Evolutionary conservation across 2,888 invertebrate genomes (phyloP).

Genomic region (Hetaerina titia): DNA sequence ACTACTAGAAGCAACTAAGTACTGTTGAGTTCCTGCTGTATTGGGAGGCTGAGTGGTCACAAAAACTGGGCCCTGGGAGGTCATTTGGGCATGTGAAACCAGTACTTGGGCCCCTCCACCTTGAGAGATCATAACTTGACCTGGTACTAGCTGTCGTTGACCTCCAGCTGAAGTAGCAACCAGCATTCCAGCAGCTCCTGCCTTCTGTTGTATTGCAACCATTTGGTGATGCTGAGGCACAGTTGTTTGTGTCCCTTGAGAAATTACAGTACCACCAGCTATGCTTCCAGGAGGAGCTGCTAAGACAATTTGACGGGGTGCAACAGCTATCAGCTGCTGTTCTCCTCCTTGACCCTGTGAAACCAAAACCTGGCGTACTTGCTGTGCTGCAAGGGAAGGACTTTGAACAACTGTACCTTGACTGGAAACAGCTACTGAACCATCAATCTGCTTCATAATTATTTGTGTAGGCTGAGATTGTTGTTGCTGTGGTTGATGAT

Average conservation of each 20-base stretch:
- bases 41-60: slow-evolving; percentile 59
- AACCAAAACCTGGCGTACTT: slow-evolving; percentile 71
- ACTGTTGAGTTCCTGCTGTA: slow-evolving; percentile 68
- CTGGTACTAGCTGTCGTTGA: slow-evolving; percentile 69
- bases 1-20: slow-evolving; percentile 68
- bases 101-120: slow-evolving; percentile 72
- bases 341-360: slow-evolving; percentile 70
- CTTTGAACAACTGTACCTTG: slow-evolving; percentile 68
- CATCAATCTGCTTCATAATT: slow-evolving; percentile 66
- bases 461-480: slow-evolving; percentile 26
- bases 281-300: slow-evolving; percentile 74
- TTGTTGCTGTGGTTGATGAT: slow-evolving; percentile 67
- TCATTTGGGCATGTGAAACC: slow-evolving; percentile 67
- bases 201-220: slow-evolving; percentile 68
- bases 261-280: slow-evolving; percentile 74
- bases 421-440: slow-evolving; percentile 70
- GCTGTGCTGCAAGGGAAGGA: slow-evolving; percentile 68
- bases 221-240: slow-evolving; percentile 74
- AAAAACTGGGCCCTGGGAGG: slow-evolving; percentile 68
- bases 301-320: slow-evolving; percentile 79
- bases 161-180: slow-evolving; percentile 57
- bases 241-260: slow-evolving; percentile 74
- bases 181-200: slow-evolving; percentile 56
- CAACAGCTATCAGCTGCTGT: slow-evolving; percentile 69
- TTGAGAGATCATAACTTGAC: slow-evolving; percentile 75